Conservation (phyloP, 2,113 vertebrate genomes). For the Caretta caretta region DNA sequence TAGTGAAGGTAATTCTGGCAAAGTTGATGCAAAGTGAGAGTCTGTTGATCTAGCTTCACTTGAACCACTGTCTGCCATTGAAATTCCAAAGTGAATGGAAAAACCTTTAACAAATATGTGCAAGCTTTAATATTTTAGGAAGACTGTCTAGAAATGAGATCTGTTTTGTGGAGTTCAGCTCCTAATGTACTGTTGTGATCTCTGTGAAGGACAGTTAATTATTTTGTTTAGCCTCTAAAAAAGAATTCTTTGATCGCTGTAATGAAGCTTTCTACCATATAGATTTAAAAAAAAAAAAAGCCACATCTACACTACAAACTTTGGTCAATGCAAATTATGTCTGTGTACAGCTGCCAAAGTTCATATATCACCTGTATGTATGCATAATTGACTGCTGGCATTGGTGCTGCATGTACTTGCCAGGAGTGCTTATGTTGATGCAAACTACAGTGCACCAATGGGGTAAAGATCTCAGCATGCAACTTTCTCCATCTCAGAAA, state of each 20-base stretch:
- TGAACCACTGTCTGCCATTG: neutral
- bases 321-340: no score
- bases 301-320: no score
- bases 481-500: no score
- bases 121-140: neutral
- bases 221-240: neutral
- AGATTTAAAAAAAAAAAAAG: no score
- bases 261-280: neutral
- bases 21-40: neutral
- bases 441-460: no score
- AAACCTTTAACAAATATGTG: neutral
- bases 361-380: no score
- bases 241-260: neutral
- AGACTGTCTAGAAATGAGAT: neutral
- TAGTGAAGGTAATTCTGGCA: neutral
- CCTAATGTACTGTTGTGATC: neutral
- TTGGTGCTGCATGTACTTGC: no score
- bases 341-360: no score
- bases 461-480: no score
- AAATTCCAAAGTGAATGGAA: neutral
- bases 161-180: neutral
- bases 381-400: no score
- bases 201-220: neutral
- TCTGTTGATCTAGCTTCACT: neutral
- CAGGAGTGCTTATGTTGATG: no score